Evolutionary conservation across 2,113 vertebrate genomes (phyloP).

Genomic region (Turnix velox): DNA sequence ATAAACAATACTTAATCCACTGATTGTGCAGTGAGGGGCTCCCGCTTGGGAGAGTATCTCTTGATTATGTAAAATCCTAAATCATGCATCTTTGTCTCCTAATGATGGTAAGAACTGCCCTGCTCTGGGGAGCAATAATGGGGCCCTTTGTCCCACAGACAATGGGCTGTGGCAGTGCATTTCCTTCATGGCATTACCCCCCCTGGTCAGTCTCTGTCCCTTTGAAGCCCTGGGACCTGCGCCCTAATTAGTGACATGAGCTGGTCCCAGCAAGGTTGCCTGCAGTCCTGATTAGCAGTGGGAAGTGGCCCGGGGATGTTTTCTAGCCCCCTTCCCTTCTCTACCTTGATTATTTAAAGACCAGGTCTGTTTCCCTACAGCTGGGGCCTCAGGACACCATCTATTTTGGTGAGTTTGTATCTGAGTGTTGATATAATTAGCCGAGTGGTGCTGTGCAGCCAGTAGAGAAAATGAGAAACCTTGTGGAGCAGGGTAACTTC

Average conservation of each 20-base stretch:
- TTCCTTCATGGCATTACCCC: background rate
- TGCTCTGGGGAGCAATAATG: background rate
- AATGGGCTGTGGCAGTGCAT: background rate
- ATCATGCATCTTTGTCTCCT: slow-evolving; percentile 30
- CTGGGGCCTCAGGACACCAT: background rate
- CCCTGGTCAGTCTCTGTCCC: background rate
- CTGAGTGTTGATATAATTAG: slow-evolving; percentile 48
- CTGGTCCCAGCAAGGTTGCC: background rate
- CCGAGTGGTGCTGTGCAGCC: background rate
- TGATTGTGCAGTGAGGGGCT: slow-evolving; percentile 38
- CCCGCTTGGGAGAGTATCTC: slow-evolving; percentile 16
- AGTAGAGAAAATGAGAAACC: slow-evolving; percentile 23
- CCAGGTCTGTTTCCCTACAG: background rate
- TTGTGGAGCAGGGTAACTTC: background rate
- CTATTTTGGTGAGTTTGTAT: slow-evolving; percentile 51
- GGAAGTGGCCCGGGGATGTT: background rate
- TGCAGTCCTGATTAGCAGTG: background rate
- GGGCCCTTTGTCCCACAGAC: slow-evolving; percentile 12
- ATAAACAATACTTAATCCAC: slow-evolving; percentile 67
- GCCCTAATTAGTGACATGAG: background rate
- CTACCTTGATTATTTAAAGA: slow-evolving; percentile 7
- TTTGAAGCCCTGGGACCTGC: slow-evolving; percentile 8
- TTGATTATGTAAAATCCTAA: slow-evolving; percentile 44
- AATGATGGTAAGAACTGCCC: slow-evolving; percentile 39
- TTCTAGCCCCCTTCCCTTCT: background rate